Conservation (phyloP, 2,113 vertebrate genomes). For the Thinocorus orbignyianus region DNA sequence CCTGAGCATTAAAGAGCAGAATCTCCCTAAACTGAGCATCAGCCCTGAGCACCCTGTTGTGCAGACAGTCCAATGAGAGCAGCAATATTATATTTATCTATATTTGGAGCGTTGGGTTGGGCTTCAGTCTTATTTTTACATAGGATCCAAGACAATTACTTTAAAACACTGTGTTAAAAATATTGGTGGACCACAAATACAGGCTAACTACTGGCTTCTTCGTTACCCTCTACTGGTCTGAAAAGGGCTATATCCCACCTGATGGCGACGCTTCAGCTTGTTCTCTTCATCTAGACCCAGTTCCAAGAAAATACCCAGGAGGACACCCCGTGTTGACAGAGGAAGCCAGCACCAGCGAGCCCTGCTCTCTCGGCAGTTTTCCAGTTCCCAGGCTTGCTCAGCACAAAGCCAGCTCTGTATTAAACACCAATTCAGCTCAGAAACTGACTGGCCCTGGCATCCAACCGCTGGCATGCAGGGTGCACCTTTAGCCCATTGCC, state of each 20-base stretch:
- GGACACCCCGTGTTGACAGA: fast-evolving
- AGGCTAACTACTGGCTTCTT: neutral
- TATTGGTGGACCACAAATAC: neutral
- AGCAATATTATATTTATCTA: neutral
- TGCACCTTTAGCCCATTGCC: neutral
- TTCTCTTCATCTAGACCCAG: fast-evolving
- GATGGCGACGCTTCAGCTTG: neutral
- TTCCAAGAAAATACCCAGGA: neutral
- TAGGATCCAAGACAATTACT: neutral
- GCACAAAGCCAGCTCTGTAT: neutral
- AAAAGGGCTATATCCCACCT: neutral
- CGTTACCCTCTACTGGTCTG: neutral
- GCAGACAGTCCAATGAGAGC: neutral
- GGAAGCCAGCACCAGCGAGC: neutral
- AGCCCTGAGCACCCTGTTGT: neutral
- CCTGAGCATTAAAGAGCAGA: neutral
- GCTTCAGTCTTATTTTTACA: neutral
- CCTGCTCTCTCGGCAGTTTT: neutral
- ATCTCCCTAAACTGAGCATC: neutral
- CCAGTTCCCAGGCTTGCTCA: neutral
- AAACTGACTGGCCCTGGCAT: neutral
- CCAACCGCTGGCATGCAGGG: fast-evolving
- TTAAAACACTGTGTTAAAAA: neutral
- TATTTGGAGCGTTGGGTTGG: neutral
- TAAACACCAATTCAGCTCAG: neutral